Percentiles rank a stretch among this genome's conserved stretches.
These are phyloP conservation scores for Ginglymostoma cirratum DNA, from an alignment of 2,113 vertebrate species.

Conservation along the genomic window DNA sequence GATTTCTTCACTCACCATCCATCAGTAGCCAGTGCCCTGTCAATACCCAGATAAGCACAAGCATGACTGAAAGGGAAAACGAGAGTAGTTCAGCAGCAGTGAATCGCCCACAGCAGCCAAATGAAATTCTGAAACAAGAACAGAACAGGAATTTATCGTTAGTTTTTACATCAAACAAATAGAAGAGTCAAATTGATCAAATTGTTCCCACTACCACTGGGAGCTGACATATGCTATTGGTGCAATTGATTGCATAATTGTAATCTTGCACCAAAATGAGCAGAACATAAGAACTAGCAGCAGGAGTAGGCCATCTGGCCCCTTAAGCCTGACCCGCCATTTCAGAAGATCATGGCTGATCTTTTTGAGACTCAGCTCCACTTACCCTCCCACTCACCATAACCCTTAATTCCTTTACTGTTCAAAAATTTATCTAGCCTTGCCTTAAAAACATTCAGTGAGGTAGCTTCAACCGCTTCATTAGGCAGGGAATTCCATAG, in stretches of 20 bases:
- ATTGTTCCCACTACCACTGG: background rate
- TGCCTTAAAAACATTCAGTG: too few relatives aligned
- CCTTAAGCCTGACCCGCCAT: too few relatives aligned
- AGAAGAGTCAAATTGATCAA: background rate
- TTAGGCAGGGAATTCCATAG: too few relatives aligned
- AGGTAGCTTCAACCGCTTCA: too few relatives aligned
- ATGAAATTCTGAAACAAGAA: slow-evolving; percentile 77
- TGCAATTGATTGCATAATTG: background rate
- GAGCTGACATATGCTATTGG: background rate
- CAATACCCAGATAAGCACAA: slow-evolving; percentile 98
- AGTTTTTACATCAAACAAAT: background rate
- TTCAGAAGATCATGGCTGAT: too few relatives aligned
- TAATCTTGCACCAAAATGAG: background rate
- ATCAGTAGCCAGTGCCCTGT: slow-evolving; percentile 98
- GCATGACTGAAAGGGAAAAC: slow-evolving; percentile 90
- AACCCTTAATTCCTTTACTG: too few relatives aligned
- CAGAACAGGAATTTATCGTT: slow-evolving; percentile 10
- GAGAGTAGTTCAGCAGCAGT: slow-evolving; percentile 93
- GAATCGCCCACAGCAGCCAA: slow-evolving; percentile 96
- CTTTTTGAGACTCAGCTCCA: too few relatives aligned
- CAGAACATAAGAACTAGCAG: background rate
- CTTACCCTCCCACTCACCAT: too few relatives aligned
- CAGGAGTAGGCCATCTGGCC: too few relatives aligned
- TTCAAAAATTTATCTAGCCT: too few relatives aligned
- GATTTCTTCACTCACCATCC: slow-evolving; percentile 72